Percentiles rank a stretch among this genome's conserved stretches.
Conservation (phyloP, 35 echinoderm and acorn worm genomes). For the Lytechinus variegatus region DNA sequence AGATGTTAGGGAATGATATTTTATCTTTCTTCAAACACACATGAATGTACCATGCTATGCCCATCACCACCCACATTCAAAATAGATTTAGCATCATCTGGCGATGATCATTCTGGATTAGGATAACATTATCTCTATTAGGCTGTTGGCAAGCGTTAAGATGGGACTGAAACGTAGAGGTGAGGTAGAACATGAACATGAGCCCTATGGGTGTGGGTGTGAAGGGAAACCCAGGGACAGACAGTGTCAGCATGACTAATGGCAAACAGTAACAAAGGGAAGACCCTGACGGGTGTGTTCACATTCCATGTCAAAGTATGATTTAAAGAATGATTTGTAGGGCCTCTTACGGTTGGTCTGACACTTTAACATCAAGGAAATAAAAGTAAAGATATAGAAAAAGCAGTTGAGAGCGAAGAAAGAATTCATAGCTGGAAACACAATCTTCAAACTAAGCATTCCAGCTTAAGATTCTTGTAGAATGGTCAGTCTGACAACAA, state of each 20-base stretch:
- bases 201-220: background rate
- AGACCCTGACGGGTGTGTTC: background rate
- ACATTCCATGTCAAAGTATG: background rate
- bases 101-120: background rate
- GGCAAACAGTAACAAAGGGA: background rate
- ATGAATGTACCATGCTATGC: background rate
- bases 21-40: background rate
- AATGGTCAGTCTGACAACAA: too few species aligned
- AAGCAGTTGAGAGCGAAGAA: too few species aligned
- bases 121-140: background rate
- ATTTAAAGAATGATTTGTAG: background rate
- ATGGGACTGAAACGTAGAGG: background rate
- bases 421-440: too few species aligned
- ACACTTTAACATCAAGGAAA: too few species aligned
- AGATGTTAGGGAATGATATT: too few species aligned
- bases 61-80: background rate
- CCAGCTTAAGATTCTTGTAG: too few species aligned
- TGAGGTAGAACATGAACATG: background rate
- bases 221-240: constrained; percentile 14
- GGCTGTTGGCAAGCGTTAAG: background rate
- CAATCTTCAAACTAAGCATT: too few species aligned
- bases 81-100: background rate
- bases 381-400: too few species aligned
- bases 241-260: background rate
- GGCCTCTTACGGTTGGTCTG: background rate